These are phyloP conservation scores for Fulica atra DNA, from an alignment of 2,113 vertebrate genomes.

Conservation along the genomic window DNA sequence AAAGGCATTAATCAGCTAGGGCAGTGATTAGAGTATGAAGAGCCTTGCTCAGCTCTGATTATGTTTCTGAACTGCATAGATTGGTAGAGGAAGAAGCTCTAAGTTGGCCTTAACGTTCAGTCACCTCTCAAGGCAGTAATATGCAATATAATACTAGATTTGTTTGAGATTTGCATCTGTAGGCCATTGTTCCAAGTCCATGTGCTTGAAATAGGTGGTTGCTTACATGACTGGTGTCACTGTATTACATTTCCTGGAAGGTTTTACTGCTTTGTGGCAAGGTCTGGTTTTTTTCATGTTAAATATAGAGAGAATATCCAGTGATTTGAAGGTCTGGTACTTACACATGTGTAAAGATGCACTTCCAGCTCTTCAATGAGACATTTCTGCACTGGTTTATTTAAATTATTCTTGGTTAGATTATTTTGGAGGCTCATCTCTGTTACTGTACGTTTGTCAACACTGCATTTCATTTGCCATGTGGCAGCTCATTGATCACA, in stretches of 20 bases:
- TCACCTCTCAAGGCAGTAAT: background rate
- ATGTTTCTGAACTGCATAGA: background rate
- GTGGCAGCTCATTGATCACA: constrained; percentile 77
- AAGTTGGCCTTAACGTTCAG: background rate
- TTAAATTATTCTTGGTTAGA: constrained; percentile 48
- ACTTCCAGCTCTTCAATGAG: background rate
- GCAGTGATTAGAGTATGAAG: background rate
- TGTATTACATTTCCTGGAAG: constrained; percentile 4
- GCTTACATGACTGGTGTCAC: background rate
- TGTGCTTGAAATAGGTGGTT: background rate
- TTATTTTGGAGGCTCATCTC: constrained; percentile 58
- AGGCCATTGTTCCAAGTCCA: background rate
- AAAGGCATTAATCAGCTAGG: background rate
- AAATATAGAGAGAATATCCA: background rate
- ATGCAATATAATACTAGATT: background rate
- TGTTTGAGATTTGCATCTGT: constrained; percentile 3
- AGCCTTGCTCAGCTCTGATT: constrained; percentile 2
- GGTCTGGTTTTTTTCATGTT: background rate
- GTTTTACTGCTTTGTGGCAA: background rate
- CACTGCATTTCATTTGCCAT: constrained; percentile 71
- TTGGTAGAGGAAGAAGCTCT: background rate
- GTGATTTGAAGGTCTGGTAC: background rate
- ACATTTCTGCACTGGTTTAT: background rate
- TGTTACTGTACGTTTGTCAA: constrained; percentile 65
- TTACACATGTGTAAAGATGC: background rate